phyloP scores from a whole-genome alignment of 2,888 invertebrate species.

The Eremobia ochroleuca region DNA sequence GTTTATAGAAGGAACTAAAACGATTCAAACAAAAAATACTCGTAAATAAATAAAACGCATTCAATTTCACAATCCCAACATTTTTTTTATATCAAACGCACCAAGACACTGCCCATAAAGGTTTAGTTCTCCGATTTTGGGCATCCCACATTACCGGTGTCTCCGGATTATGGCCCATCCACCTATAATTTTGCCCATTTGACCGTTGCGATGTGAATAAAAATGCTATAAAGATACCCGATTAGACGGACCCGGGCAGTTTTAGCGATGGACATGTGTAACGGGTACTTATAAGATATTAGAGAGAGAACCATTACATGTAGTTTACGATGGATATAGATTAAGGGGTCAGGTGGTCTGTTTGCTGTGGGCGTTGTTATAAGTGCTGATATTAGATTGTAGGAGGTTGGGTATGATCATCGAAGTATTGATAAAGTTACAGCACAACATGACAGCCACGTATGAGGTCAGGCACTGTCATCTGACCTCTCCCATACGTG shows the following conservation, averaged over 20 bases:
- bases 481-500: conserved; percentile 22
- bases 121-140: conserved; percentile 37
- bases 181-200: conserved; percentile 54
- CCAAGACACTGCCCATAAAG: conserved; percentile 44
- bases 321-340: conserved; percentile 9
- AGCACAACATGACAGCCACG: not conserved
- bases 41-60: conserved; percentile 42
- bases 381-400: not conserved
- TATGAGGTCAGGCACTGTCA: not conserved
- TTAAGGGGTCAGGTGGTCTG: conserved; percentile 4
- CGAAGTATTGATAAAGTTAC: not conserved
- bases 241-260: conserved; percentile 15
- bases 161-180: conserved; percentile 52
- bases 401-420: not conserved
- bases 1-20: conserved; percentile 9
- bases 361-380: conserved; percentile 23
- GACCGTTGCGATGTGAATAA: conserved; percentile 53
- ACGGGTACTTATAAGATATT: conserved; percentile 33
- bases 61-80: conserved; percentile 50
- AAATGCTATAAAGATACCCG: conserved; percentile 59
- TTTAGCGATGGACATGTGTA: conserved; percentile 34
- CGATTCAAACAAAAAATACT: conserved; percentile 13
- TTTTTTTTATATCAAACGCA: conserved; percentile 42
- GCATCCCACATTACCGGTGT: conserved; percentile 34
- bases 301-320: not conserved